Evolutionary conservation across 2,888 invertebrate species (phyloP).

Genomic region (Mesodorylaimus sp.): DNA sequence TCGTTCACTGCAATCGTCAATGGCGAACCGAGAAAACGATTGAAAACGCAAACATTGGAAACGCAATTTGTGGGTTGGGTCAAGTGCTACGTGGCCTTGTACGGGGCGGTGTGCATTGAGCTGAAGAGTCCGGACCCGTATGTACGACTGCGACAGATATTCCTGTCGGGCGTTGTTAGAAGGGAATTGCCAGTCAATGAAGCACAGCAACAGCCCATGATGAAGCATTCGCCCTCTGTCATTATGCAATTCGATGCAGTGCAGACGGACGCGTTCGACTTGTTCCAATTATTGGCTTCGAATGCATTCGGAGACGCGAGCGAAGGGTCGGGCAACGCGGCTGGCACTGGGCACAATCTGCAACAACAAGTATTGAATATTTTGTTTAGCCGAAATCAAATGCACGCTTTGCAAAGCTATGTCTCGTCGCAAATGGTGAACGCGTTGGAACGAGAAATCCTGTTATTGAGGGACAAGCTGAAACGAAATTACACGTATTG

Average conservation of each 20-base stretch:
- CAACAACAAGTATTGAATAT: conserved; percentile 24
- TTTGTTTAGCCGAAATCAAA: conserved; percentile 25
- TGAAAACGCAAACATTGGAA: conserved; percentile 3
- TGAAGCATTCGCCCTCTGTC: conserved; percentile 21
- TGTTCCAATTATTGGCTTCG: conserved; percentile 76
- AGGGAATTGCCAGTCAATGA: not conserved
- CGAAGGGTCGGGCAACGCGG: conserved; percentile 12
- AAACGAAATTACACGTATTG: conserved; percentile 27
- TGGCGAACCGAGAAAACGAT: too few relatives aligned
- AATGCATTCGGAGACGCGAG: conserved; percentile 24
- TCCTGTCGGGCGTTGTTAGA: conserved; percentile 26
- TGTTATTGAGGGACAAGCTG: not conserved
- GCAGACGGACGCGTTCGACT: conserved; percentile 33
- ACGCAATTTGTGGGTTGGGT: conserved; percentile 51
- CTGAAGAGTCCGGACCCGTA: conserved; percentile 77
- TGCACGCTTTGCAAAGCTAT: conserved; percentile 26
- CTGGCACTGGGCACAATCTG: too few relatives aligned
- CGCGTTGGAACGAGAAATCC: conserved; percentile 16
- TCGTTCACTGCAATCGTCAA: conserved; percentile 53
- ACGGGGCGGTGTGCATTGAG: conserved; percentile 48
- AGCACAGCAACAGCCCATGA: not conserved
- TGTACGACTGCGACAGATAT: conserved; percentile 60
- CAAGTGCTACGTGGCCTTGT: conserved; percentile 45
- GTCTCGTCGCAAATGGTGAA: conserved; percentile 25
- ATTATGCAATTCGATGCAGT: conserved; percentile 35